A percentile compares a stretch with the other conserved stretches of the same genome.
These are phyloP conservation scores for Psylliodes chrysocephalus DNA, from an alignment of 2,888 invertebrate genomes.

Conservation along the genomic window DNA sequence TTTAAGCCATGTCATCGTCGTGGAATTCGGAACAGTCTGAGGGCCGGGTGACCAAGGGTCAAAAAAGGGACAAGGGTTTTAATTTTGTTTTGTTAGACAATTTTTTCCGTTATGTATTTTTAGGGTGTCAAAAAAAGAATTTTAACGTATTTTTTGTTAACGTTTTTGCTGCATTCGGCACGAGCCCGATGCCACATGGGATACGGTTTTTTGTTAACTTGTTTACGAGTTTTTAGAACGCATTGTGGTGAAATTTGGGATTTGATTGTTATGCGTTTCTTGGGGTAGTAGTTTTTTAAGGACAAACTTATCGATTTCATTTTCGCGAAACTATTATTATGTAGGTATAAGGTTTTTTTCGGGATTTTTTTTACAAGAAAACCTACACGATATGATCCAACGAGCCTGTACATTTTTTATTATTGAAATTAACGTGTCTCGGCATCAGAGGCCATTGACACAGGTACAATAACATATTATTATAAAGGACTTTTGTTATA, in stretches of 20 bases:
- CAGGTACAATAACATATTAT: no score
- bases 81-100: conserved; percentile 40
- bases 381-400: no score
- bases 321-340: no score
- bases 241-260: conserved; percentile 11
- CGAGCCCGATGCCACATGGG: conserved; percentile 43
- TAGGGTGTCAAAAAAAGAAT: conserved; percentile 42
- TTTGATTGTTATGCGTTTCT: not conserved
- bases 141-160: conserved; percentile 54
- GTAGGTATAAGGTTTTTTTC: no score
- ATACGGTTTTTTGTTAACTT: conserved; percentile 46
- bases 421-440: no score
- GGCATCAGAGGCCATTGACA: no score
- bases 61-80: conserved; percentile 49
- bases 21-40: conserved; percentile 42
- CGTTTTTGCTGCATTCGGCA: conserved; percentile 46
- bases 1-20: conserved; percentile 29
- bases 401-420: no score
- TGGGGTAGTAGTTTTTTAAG: no score
- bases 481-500: no score
- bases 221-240: conserved; percentile 36
- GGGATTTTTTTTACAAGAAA: no score
- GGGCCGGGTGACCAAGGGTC: conserved; percentile 51
- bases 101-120: conserved; percentile 53
- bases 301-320: no score